Percentiles rank a stretch among this genome's conserved stretches.
Evolutionary conservation across 2,888 invertebrate genomes (phyloP).

Genomic region (Chironomus tentans): DNA sequence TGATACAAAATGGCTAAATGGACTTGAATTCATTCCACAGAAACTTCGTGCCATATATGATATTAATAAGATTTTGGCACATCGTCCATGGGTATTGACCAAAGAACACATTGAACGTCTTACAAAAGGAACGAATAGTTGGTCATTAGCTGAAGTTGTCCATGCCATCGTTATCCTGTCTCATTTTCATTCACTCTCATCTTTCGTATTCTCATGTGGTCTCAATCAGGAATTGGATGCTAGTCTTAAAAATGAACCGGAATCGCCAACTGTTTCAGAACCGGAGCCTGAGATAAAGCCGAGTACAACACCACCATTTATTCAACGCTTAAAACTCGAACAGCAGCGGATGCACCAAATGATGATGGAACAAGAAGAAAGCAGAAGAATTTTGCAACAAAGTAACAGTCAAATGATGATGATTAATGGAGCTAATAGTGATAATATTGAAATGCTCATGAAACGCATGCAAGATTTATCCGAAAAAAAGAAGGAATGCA

Average conservation of each 20-base stretch:
- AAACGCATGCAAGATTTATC: slow-evolving; percentile 71
- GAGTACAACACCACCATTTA: slow-evolving; percentile 28
- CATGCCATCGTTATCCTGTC: slow-evolving; percentile 76
- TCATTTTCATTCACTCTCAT: slow-evolving; percentile 77
- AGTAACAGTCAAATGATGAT: background rate
- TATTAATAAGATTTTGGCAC: slow-evolving; percentile 78
- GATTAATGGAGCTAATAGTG: slow-evolving; percentile 32
- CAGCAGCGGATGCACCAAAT: slow-evolving; percentile 15
- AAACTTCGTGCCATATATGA: slow-evolving; percentile 73
- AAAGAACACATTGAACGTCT: slow-evolving; percentile 69
- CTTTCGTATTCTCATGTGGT: slow-evolving; percentile 78
- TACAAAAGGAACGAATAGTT: slow-evolving; percentile 59
- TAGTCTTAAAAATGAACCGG: slow-evolving; percentile 20
- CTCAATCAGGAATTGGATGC: slow-evolving; percentile 61
- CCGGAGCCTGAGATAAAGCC: slow-evolving; percentile 28
- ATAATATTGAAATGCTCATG: slow-evolving; percentile 65
- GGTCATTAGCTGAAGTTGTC: slow-evolving; percentile 76
- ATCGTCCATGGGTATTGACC: slow-evolving; percentile 76
- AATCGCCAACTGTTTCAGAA: slow-evolving; percentile 28
- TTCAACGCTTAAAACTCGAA: slow-evolving; percentile 23
- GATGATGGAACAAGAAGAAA: slow-evolving; percentile 13
- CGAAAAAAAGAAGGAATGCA: slow-evolving; percentile 59
- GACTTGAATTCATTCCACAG: slow-evolving; percentile 61
- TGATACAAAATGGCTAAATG: slow-evolving; percentile 66
- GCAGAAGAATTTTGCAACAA: slow-evolving; percentile 4